Evolutionary conservation across 2,888 invertebrate genomes (phyloP).

Genomic region (Abrostola triplasia): DNA sequence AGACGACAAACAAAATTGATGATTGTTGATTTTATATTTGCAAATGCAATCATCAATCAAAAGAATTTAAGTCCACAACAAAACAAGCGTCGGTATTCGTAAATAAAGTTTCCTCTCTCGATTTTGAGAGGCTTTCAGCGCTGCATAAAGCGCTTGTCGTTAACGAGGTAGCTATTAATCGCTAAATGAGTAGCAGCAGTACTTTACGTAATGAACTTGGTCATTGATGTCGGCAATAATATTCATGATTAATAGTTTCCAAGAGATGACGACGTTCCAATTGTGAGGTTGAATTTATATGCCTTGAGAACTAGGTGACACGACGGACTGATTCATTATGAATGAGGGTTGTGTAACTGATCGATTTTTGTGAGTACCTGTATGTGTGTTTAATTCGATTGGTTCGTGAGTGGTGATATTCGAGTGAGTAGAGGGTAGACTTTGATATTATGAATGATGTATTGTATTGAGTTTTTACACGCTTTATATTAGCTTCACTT

Average conservation of each 20-base stretch:
- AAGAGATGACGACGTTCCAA: conserved; percentile 34
- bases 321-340: conserved; percentile 8
- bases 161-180: conserved; percentile 44
- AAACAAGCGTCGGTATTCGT: conserved; percentile 1
- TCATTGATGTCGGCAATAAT: conserved; percentile 38
- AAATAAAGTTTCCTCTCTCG: background rate
- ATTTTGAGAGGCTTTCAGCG: conserved; percentile 3
- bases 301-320: conserved; percentile 25
- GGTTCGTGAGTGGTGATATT: background rate
- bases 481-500: too few species aligned
- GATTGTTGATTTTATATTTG: conserved; percentile 3
- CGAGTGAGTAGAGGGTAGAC: background rate
- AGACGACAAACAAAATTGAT: conserved; percentile 1
- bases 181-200: conserved; percentile 39
- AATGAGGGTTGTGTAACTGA: conserved; percentile 10
- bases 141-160: conserved; percentile 27
- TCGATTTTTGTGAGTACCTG: conserved; percentile 24
- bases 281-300: conserved; percentile 34
- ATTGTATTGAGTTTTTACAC: background rate
- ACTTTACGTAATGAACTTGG: conserved; percentile 43
- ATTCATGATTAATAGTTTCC: conserved; percentile 53
- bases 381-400: conserved; percentile 5
- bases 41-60: conserved; percentile 11
- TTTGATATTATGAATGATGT: background rate
- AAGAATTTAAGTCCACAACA: conserved; percentile 4